Evolutionary conservation across 2,888 invertebrate species (phyloP).

Genomic region (Eucriotettix oculatus): DNA sequence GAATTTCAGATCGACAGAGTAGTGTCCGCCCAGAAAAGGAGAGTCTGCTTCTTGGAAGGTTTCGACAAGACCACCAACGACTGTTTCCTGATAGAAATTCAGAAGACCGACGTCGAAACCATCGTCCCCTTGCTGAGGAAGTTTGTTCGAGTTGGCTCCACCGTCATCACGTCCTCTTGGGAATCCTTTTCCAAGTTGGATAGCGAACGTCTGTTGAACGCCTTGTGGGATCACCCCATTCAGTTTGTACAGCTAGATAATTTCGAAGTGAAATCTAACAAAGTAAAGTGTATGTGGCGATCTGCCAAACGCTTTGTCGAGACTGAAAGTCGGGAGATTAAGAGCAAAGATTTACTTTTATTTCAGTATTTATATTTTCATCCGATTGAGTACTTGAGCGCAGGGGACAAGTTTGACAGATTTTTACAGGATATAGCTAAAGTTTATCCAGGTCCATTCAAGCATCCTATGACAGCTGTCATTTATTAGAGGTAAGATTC

Average conservation of each 20-base stretch:
- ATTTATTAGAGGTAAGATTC: constrained; percentile 6
- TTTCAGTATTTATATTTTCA: constrained; percentile 9
- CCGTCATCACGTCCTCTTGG: constrained; percentile 3
- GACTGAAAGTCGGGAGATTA: constrained; percentile 3
- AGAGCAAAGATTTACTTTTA: constrained; percentile 3
- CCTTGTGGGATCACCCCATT: neutral
- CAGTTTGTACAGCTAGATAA: constrained; percentile 3
- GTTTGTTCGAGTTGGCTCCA: constrained; percentile 4
- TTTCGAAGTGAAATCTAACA: neutral
- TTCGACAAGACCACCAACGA: constrained; percentile 3
- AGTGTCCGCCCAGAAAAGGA: constrained; percentile 2
- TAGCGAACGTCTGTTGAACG: constrained; percentile 3
- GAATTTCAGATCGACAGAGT: constrained; percentile 8
- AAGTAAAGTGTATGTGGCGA: constrained; percentile 4
- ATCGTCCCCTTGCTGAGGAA: constrained; percentile 2
- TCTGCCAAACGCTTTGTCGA: constrained; percentile 1
- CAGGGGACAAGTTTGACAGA: constrained; percentile 9
- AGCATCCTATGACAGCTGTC: constrained; percentile 5
- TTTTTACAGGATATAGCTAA: constrained; percentile 7
- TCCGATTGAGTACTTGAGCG: constrained; percentile 5
- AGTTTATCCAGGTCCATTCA: constrained; percentile 8
- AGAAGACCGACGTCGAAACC: constrained; percentile 1
- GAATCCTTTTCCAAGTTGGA: constrained; percentile 2
- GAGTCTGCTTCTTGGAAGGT: constrained; percentile 5
- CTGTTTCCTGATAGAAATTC: constrained; percentile 9